These are phyloP conservation scores for Dynastes grantii DNA, from an alignment of 2,888 invertebrate species.

Conservation along the genomic window DNA sequence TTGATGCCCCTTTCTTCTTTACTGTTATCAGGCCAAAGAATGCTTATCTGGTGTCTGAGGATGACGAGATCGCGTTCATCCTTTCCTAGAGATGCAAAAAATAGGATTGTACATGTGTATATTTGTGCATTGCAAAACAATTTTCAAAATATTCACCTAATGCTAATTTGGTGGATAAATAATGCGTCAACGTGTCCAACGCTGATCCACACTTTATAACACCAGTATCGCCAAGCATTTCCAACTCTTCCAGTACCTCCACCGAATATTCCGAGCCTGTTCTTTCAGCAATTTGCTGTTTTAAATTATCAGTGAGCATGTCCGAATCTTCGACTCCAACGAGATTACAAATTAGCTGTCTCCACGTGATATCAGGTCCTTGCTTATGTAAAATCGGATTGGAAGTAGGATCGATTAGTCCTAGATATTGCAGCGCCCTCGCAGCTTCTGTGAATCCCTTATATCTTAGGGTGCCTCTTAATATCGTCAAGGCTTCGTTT, in stretches of 20 bases:
- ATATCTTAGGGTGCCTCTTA: slow-evolving; percentile 87
- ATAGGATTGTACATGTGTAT: background rate
- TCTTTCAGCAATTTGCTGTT: slow-evolving; percentile 85
- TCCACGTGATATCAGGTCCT: slow-evolving; percentile 98
- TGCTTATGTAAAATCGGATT: slow-evolving; percentile 94
- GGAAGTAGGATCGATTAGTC: slow-evolving; percentile 88
- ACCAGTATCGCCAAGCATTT: slow-evolving; percentile 87
- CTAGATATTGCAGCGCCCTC: slow-evolving; percentile 88
- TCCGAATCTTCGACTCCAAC: slow-evolving; percentile 88
- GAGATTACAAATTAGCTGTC: slow-evolving; percentile 85
- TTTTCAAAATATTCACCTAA: slow-evolving; percentile 73
- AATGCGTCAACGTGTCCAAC: slow-evolving; percentile 93
- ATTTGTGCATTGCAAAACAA: background rate
- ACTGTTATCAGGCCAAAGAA: slow-evolving; percentile 91
- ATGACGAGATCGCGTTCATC: slow-evolving; percentile 95
- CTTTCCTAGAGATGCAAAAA: slow-evolving; percentile 71
- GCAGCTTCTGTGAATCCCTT: slow-evolving; percentile 91
- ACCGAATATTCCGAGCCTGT: slow-evolving; percentile 82
- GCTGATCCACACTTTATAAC: slow-evolving; percentile 90
- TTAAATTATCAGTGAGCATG: slow-evolving; percentile 95
- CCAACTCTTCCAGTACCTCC: slow-evolving; percentile 88
- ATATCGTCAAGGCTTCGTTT: slow-evolving; percentile 87
- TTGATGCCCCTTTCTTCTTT: slow-evolving; percentile 88
- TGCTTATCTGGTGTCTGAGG: slow-evolving; percentile 93
- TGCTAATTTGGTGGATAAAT: slow-evolving; percentile 85